A percentile compares a stretch with the other conserved stretches of the same genome.
phyloP scores from a whole-genome alignment of 1,140 invertebrate genomes.

The Cataglyphis hispanica region DNA sequence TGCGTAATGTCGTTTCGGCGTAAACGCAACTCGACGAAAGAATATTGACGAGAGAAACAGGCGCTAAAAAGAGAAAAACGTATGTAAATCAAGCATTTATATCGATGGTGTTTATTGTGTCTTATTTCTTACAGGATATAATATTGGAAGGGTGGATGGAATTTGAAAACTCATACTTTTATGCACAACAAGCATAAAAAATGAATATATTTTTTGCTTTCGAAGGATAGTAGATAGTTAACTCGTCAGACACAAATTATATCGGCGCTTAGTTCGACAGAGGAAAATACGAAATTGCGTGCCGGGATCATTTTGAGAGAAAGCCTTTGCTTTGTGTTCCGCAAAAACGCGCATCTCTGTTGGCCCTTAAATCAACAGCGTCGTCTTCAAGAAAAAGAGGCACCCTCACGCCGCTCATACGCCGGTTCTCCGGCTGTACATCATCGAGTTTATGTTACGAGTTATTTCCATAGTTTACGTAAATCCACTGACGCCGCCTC shows the following conservation, averaged over 20 bases:
- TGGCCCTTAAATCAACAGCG: slow-evolving; percentile 49
- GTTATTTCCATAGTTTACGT: slow-evolving; percentile 73
- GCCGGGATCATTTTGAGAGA: slow-evolving; percentile 21
- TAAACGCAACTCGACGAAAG: slow-evolving; percentile 32
- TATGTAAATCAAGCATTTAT: background rate
- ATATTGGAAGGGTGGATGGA: background rate
- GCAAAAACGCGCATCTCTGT: slow-evolving; percentile 45
- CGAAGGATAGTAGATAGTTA: background rate
- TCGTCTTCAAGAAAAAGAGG: slow-evolving; percentile 33
- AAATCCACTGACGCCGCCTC: slow-evolving; percentile 61
- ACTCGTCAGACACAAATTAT: slow-evolving; percentile 11
- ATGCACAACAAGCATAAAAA: background rate
- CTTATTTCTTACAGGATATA: slow-evolving; percentile 9
- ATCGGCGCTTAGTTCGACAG: slow-evolving; percentile 11
- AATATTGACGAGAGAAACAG: background rate
- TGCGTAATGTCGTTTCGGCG: slow-evolving; percentile 1
- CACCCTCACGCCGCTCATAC: slow-evolving; percentile 7
- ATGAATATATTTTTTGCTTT: background rate
- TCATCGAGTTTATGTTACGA: slow-evolving; percentile 69
- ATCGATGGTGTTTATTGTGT: background rate
- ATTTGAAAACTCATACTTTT: background rate
- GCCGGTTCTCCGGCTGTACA: slow-evolving; percentile 32
- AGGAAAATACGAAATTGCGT: slow-evolving; percentile 20
- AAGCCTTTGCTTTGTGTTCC: slow-evolving; percentile 33
- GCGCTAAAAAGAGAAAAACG: slow-evolving; percentile 4